Percentiles rank a stretch among this genome's conserved stretches.
Evolutionary conservation across 30 jellyfish, hydroid and myxozoan species (phyloP).

Genomic region (Hydra vulgaris): DNA sequence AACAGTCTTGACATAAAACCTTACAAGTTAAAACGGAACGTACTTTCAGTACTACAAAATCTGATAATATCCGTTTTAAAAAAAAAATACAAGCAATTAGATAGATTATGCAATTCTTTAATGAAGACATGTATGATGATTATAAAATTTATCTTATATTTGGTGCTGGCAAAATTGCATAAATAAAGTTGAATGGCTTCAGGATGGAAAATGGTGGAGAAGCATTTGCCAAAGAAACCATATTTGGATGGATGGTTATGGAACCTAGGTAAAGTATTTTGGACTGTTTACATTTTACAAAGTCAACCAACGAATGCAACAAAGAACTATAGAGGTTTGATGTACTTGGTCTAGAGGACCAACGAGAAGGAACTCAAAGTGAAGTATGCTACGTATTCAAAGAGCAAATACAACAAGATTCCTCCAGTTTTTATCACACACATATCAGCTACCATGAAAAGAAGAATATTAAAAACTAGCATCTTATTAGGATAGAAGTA

Average conservation of each 20-base stretch:
- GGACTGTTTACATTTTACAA: too few relatives aligned
- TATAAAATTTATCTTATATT: slow-evolving; percentile 33
- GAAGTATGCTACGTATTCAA: slow-evolving; percentile 38
- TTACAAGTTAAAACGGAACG: slow-evolving; percentile 31
- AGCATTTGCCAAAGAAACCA: slow-evolving; percentile 47
- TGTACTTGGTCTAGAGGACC: slow-evolving; percentile 54
- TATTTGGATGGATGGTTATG: slow-evolving; percentile 77
- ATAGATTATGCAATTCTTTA: slow-evolving; percentile 36
- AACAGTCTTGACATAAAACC: slow-evolving; percentile 28
- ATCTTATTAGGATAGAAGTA: too few relatives aligned
- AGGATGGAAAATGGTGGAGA: too few relatives aligned
- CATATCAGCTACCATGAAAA: too few relatives aligned
- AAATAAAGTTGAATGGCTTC: too few relatives aligned
- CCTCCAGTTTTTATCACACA: too few relatives aligned
- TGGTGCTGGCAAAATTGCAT: too few relatives aligned
- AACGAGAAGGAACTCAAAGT: slow-evolving; percentile 49
- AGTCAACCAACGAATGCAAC: slow-evolving; percentile 39
- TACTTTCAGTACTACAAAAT: slow-evolving; percentile 33
- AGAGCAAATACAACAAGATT: too few relatives aligned
- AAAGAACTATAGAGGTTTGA: slow-evolving; percentile 44
- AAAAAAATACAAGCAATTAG: slow-evolving; percentile 29
- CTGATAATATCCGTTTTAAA: too few relatives aligned
- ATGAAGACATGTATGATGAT: slow-evolving; percentile 19
- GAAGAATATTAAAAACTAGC: too few relatives aligned
- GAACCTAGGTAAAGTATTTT: slow-evolving; percentile 14